Conservation (phyloP, 2,113 vertebrate genomes). For the Camelus dromedarius region DNA sequence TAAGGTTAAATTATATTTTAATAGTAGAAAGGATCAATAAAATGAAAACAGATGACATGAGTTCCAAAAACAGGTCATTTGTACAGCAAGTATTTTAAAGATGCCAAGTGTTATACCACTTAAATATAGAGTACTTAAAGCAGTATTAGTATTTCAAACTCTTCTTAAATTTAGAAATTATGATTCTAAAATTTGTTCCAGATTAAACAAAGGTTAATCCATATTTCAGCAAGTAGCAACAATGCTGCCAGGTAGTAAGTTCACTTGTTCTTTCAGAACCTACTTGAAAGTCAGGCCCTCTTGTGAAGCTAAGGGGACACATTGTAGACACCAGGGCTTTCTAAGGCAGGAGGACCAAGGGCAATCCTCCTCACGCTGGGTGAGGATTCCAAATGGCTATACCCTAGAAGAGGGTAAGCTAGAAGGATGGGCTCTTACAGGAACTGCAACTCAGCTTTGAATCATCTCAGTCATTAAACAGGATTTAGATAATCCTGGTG, state of each 20-base stretch:
- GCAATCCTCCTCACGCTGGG: background rate
- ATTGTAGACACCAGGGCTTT: background rate
- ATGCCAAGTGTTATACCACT: background rate
- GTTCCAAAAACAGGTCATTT: background rate
- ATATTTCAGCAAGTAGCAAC: background rate
- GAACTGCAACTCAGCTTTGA: constrained; percentile 26
- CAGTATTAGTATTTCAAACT: background rate
- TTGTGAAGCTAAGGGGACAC: background rate
- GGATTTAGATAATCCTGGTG: background rate
- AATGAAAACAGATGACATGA: background rate
- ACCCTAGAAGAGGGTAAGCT: background rate
- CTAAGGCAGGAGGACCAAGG: background rate
- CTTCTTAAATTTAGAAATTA: background rate
- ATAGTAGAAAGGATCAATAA: constrained; percentile 15
- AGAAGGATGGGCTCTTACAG: background rate
- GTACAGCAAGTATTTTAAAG: background rate
- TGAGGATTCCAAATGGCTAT: background rate
- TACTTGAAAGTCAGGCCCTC: background rate
- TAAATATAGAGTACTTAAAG: background rate
- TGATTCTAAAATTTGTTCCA: constrained; percentile 41
- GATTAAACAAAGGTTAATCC: background rate
- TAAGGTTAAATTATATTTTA: constrained; percentile 1
- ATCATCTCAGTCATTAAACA: background rate
- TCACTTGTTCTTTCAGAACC: background rate
- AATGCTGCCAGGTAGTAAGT: background rate